Conservation (phyloP, 64 coral and sea anemone species). For the Stichodactyla mertensii region DNA sequence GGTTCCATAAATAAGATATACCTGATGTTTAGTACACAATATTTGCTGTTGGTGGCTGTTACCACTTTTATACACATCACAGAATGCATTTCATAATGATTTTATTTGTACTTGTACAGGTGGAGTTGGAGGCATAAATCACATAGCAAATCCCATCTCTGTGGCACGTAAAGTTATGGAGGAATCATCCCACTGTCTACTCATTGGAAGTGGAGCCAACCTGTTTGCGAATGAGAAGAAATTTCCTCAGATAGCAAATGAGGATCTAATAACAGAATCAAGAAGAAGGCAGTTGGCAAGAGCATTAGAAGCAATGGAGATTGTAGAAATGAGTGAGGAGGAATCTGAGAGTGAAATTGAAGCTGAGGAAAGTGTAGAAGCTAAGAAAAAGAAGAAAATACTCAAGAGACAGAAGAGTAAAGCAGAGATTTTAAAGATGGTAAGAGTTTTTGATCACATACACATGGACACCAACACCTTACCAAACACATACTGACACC, state of each 20-base stretch:
- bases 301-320: constrained; percentile 15
- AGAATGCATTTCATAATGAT: neutral
- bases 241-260: constrained; percentile 33
- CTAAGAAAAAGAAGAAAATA: neutral
- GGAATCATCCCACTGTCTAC: constrained; percentile 58
- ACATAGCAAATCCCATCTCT: constrained; percentile 64
- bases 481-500: too few species aligned
- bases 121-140: constrained; percentile 54
- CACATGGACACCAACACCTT: too few species aligned
- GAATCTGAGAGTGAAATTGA: neutral
- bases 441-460: neutral
- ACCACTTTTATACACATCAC: too few species aligned
- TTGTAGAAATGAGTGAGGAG: constrained; percentile 23
- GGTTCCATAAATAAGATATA: too few species aligned
- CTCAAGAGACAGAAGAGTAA: neutral
- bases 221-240: constrained; percentile 60
- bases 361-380: neutral
- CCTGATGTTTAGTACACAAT: too few species aligned
- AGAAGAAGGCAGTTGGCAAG: constrained; percentile 14
- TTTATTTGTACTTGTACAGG: constrained; percentile 11
- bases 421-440: constrained; percentile 7
- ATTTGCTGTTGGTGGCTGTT: too few species aligned
- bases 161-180: constrained; percentile 76
- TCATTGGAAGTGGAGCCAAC: constrained; percentile 64
- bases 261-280: constrained; percentile 36